phyloP scores from a whole-genome alignment of 2,113 vertebrate genomes.

The Zootoca vivipara region DNA sequence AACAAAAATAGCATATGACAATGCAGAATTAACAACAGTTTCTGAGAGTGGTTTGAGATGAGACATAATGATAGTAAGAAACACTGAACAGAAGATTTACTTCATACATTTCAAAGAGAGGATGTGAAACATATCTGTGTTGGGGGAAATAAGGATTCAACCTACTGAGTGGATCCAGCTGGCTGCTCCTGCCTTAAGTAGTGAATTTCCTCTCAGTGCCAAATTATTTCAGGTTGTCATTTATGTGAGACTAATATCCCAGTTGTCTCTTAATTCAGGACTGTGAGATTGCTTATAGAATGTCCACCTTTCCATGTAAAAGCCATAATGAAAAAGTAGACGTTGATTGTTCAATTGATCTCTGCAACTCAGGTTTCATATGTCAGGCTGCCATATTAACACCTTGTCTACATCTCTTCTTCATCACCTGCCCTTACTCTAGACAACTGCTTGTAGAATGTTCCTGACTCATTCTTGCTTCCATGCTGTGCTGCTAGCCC shows the following conservation, averaged over 20 bases:
- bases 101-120: no score
- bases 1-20: not conserved
- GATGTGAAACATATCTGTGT: no score
- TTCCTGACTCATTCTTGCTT: conserved; percentile 33
- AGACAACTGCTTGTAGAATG: not conserved
- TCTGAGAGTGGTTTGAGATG: not conserved
- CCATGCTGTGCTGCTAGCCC: conserved; percentile 51
- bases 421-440: conserved; percentile 14
- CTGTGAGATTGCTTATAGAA: conserved; percentile 1
- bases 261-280: not conserved
- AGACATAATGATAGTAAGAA: not conserved
- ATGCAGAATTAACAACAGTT: not conserved
- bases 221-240: not conserved
- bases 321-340: conserved; percentile 11
- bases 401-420: conserved; percentile 13
- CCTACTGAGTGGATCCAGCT: no score
- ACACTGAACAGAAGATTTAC: no score
- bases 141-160: no score
- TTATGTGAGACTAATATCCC: not conserved
- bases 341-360: not conserved
- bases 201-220: not conserved
- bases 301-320: conserved; percentile 11
- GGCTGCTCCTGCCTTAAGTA: no score
- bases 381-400: not conserved
- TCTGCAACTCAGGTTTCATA: not conserved